Evolutionary conservation across 1,140 invertebrate genomes (phyloP), one percentile per base, ranked within the genome.

Genomic region (Cotesia glomerata): DNA sequence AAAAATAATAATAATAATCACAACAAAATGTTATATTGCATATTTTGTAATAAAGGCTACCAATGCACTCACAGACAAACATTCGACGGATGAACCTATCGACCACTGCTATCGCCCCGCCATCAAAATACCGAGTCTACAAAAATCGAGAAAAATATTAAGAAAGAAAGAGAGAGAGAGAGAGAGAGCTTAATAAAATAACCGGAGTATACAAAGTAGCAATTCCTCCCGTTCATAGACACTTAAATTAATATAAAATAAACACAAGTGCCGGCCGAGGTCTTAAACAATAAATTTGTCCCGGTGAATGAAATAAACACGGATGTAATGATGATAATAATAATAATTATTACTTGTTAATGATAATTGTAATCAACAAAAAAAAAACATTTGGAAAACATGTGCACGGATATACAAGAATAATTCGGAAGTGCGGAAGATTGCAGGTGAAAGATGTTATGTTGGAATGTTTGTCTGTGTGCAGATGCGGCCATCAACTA

Each of bases 401-500:
- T 67, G 51, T 62, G 56, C 64, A 62, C 45, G 64, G 58, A 45
- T 67, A 68, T 61, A 58, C 59, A 67, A 59, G 52, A 45, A 64
- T 64, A 56, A 69, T 68, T 71, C 69, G 26, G 18, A 56, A 73
- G 69, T 75, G 68, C 76, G 68, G 51, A 74, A 73, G 70, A 81
- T 77, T 79, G 77, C 68, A 69, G 71, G 61, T 63, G 76, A 78
- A 72, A 73, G 79, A 82, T 87, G 84, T 86, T 86, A 87, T 86
- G 85, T 86, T 87, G 85, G 86, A 87, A 87, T 87, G 85, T 87
- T 87, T 87, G 86, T 87, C 85, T 87, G 86, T 87, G 85, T 87
- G 85, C 85, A 87, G 86, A 87, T 87, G 85, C 86, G 85, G 86
- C 84, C 85, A 84, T 76, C 75, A 45, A 45, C 39, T 45, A 81